Conservation (phyloP, 1,140 invertebrate genomes). For the Cherax quadricarinatus region DNA sequence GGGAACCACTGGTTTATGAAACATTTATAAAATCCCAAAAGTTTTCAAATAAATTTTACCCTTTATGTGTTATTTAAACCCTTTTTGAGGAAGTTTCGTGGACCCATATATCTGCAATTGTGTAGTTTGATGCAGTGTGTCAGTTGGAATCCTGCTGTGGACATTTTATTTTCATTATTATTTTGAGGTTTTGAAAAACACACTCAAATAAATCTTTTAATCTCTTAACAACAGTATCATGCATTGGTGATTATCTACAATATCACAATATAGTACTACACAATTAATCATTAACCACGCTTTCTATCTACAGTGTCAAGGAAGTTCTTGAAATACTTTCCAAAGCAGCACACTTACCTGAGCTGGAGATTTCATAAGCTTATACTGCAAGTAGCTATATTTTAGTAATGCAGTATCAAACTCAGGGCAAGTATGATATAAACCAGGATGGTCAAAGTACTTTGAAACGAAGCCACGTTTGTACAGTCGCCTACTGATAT, state of each 20-base stretch:
- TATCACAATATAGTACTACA: conserved; percentile 68
- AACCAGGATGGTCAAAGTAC: not conserved
- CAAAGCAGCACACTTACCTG: not conserved
- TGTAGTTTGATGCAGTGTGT: too few relatives aligned
- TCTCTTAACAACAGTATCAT: conserved; percentile 69
- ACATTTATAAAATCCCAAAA: too few relatives aligned
- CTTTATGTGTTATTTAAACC: too few relatives aligned
- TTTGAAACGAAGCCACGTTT: not conserved
- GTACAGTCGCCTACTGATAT: conserved; percentile 4
- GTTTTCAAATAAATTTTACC: too few relatives aligned
- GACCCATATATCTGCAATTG: too few relatives aligned
- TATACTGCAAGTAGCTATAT: too few relatives aligned
- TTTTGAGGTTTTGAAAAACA: too few relatives aligned
- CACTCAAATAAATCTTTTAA: conserved; percentile 58
- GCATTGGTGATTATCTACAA: conserved; percentile 68
- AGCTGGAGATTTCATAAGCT: too few relatives aligned
- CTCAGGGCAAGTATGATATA: not conserved
- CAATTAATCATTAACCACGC: conserved; percentile 54
- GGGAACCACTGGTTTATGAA: too few relatives aligned
- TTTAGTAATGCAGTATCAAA: not conserved
- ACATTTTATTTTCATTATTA: too few relatives aligned
- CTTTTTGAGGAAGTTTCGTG: too few relatives aligned
- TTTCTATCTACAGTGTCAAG: conserved; percentile 44
- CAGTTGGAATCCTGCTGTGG: too few relatives aligned
- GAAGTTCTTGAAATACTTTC: conserved; percentile 15